phyloP scores from a whole-genome alignment of 2,797 vertebrate species.

The Takifugu ocellatus region DNA sequence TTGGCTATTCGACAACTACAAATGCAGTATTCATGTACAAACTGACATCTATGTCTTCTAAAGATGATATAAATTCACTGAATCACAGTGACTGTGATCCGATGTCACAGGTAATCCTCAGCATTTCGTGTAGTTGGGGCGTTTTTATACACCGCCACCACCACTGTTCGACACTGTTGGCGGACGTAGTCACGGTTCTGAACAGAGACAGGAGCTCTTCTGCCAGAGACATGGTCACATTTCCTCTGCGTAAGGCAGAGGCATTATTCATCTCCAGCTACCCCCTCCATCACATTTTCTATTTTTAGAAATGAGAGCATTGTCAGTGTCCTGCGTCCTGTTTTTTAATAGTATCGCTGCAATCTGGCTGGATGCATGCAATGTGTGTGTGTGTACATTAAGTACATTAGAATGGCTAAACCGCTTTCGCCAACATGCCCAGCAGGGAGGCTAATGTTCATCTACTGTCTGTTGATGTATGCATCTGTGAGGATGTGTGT shows the following conservation, averaged over 20 bases:
- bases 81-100: too few species aligned
- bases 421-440: too few species aligned
- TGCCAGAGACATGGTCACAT: conserved; percentile 20
- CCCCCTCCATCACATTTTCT: conserved; percentile 46
- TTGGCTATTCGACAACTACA: background rate
- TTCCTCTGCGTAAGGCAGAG: conserved; percentile 32
- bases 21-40: too few species aligned
- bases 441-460: too few species aligned
- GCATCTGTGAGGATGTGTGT: conserved; percentile 2
- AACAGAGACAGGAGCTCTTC: conserved; percentile 4
- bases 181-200: too few species aligned
- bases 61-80: too few species aligned
- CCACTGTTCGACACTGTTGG: too few species aligned
- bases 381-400: background rate
- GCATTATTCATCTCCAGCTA: conserved; percentile 46
- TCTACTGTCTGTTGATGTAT: background rate
- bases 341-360: conserved; percentile 26
- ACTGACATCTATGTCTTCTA: too few species aligned
- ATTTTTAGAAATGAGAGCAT: conserved; percentile 62
- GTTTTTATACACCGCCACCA: too few species aligned
- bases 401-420: too few species aligned
- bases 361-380: conserved; percentile 2
- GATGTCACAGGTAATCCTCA: too few species aligned
- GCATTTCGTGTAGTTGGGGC: too few species aligned
- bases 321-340: conserved; percentile 43